Base-by-base conservation (phyloP, 1,140 invertebrate genomes). In the Lucilia cuprina region DNA sequence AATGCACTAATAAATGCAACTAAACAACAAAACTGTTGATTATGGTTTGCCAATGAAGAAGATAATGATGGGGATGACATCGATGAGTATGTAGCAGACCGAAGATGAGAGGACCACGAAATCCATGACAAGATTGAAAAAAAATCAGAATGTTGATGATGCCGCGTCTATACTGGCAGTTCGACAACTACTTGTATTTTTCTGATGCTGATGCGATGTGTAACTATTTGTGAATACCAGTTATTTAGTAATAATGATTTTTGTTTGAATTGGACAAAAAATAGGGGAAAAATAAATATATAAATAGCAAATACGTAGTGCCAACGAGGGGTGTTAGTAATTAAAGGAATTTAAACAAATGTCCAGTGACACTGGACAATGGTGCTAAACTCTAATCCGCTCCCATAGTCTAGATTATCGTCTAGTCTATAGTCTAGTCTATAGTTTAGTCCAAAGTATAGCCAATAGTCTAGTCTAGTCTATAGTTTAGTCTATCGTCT, bases 161-260 rank as follows among this genome's bases (percentile, higher is more conserved):
- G 5, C 65, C 9, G 65, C 65, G 21, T 10, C 65, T 21, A 41
- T 41, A 41, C 41, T 60, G 14, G 55, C 55, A 60, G 7, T 60
- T 60, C n/a, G 55, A 60, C 55, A 70, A 70, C 65, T 70, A 70
- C 55, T 60, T 70, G 65, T 70, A 70, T 70, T 30, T 30, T 70
- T 3, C 19, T 70, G 60, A 19, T 70, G 19, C 19, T 70, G 55
- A 60, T 60, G 55, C 55, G 55, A 17, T 60, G 14, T 60, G 14
- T 60, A 60, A 60, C 55, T 60, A 60, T 60, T 60, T 60, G 65
- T 70, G 65, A 70, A 70, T 70, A 70, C 65, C 65, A 70, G 65
- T 70, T 70, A 70, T 21, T 70, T 70, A 70, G 65, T 70, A 70
- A 70, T 70, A 70, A 70, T 70, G 65, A 70, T 70, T 70, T 70